These are phyloP conservation scores for Anseranas semipalmata DNA, from an alignment of 2,113 vertebrate species.

Conservation along the genomic window DNA sequence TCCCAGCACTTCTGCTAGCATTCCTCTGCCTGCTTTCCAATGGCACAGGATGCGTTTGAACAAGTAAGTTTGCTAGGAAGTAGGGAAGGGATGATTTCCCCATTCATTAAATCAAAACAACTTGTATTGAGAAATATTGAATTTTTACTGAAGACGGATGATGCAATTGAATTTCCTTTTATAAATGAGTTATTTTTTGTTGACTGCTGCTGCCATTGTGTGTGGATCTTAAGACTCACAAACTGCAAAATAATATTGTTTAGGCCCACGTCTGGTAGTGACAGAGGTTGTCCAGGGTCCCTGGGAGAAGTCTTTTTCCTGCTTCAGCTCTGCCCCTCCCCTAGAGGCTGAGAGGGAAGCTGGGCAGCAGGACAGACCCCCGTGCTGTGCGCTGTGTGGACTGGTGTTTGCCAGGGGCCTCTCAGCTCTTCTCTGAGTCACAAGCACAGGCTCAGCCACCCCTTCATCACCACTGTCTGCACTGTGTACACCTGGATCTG, in stretches of 20 bases:
- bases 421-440: not conserved
- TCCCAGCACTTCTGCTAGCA: not conserved
- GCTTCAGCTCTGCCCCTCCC: not conserved
- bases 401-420: not conserved
- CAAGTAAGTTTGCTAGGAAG: not conserved
- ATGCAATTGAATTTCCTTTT: slow-evolving; percentile 49
- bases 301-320: not conserved
- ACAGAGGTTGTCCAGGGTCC: not conserved
- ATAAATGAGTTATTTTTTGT: slow-evolving; percentile 67
- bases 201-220: slow-evolving; percentile 25
- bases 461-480: not conserved
- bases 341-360: not conserved
- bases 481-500: not conserved
- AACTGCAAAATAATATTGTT: not conserved
- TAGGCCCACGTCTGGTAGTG: not conserved
- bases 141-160: slow-evolving; percentile 69
- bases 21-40: not conserved
- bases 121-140: slow-evolving; percentile 39
- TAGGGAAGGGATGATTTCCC: slow-evolving; percentile 12
- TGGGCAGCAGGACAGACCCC: not conserved
- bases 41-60: not conserved
- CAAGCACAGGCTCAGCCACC: not conserved
- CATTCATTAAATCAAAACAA: slow-evolving; percentile 55
- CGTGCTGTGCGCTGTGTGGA: not conserved
- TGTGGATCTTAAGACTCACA: not conserved